Conservation (phyloP, 2,888 invertebrate genomes). For the Heliconius sara region DNA sequence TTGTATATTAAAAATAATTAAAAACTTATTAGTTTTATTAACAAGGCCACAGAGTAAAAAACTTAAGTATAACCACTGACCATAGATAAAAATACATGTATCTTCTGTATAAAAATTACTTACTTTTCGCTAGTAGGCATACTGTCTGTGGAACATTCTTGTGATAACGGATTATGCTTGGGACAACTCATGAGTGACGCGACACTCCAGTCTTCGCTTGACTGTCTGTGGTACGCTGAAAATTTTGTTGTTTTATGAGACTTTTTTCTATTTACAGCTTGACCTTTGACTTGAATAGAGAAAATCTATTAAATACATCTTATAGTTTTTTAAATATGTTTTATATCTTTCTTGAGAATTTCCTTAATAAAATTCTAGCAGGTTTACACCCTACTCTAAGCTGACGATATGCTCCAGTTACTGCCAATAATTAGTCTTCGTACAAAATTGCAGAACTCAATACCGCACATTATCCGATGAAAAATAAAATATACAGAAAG, state of each 20-base stretch:
- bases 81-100: constrained; percentile 11
- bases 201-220: constrained; percentile 87
- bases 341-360: too few species aligned
- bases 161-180: constrained; percentile 78
- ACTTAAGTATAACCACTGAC: not conserved
- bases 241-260: constrained; percentile 7
- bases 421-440: not conserved
- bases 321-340: too few species aligned
- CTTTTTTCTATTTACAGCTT: too few species aligned
- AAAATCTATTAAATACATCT: too few species aligned
- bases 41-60: constrained; percentile 1
- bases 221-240: constrained; percentile 71
- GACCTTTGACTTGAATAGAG: too few species aligned
- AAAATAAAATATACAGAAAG: too few species aligned
- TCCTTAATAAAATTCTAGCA: too few species aligned
- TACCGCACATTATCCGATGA: not conserved
- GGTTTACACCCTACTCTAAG: too few species aligned
- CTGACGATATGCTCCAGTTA: too few species aligned
- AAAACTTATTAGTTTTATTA: not conserved
- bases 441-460: not conserved
- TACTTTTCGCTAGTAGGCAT: constrained; percentile 79
- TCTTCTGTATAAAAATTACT: constrained; percentile 50
- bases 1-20: not conserved
- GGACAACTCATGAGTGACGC: constrained; percentile 90
- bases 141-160: constrained; percentile 65